Evolutionary conservation across 2,888 invertebrate species (phyloP), one percentile per base, ranked within the genome.

Genomic region (Callosobruchus maculatus): DNA sequence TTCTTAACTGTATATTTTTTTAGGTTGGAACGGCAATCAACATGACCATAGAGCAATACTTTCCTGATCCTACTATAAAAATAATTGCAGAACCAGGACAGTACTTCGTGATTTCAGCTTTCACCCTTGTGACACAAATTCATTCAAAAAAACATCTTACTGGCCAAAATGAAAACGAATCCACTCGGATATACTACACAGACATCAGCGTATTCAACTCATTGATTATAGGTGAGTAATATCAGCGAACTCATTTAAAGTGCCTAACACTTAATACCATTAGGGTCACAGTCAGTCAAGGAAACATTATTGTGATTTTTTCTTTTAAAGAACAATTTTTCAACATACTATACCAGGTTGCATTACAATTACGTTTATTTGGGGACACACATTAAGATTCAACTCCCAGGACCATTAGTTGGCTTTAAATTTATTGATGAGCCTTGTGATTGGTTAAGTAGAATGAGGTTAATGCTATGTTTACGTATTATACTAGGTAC

Each of bases 201-300:
- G 98, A 98, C 88, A 98, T 98, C 87, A 98, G 99, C 3, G 96
- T 99, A 77, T 99, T 98, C 87, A 97, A 98, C 74, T 97, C 97
- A 73, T 98, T 99, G 90, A 98, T 98, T 18, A 1, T 49, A 49
- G 49, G 49, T 49, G 18, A 1, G 49, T 49, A 49, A 13, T 13
- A 49, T 3, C 26, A 26, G 7, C 26, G 7, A 26, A 26, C 2
- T 7, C 3, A 7, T 26, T 26, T 26, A 7, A 26, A 7, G 7
- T 7, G 7, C 2, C 2, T 26, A 2, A 26, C 26, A 26, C 2
- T 4, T 26, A 2, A 26, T 26, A 26, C 26, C n/a, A n/a, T n/a
- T 26, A 26, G 26, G 26, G 7, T 26, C 26, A 26, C n/a, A n/a
- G n/a, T n/a, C n/a, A n/a, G n/a, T n/a, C n/a, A n/a, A n/a, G n/a